phyloP scores from a whole-genome alignment of 1,140 invertebrate genomes.

The Drosophila quadrilineata region DNA sequence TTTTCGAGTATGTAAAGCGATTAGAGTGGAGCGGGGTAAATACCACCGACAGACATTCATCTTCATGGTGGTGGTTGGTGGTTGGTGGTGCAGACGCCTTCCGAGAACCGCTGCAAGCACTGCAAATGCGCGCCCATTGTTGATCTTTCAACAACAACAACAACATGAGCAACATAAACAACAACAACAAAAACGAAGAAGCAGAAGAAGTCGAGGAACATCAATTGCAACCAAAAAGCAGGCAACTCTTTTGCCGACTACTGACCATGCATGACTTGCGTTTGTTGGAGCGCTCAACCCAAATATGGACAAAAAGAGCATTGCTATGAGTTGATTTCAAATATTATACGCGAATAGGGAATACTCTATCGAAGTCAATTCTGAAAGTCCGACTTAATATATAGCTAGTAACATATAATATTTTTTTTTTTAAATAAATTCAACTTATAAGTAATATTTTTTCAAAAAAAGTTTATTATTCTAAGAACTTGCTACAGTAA shows the following conservation, averaged over 20 bases:
- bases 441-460: too few relatives aligned
- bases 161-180: neutral
- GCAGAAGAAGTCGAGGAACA: too few relatives aligned
- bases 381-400: too few relatives aligned
- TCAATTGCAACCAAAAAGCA: conserved; percentile 13
- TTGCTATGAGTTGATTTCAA: conserved; percentile 9
- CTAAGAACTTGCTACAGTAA: too few relatives aligned
- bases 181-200: neutral
- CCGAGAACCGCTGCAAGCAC: conserved; percentile 43
- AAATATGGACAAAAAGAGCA: conserved; percentile 47
- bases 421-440: too few relatives aligned
- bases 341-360: neutral
- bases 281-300: conserved; percentile 68
- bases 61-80: conserved; percentile 30
- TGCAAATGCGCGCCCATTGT: conserved; percentile 37
- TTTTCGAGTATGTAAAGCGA: conserved; percentile 23
- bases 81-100: conserved; percentile 7
- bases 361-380: conserved; percentile 1
- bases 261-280: conserved; percentile 63
- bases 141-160: conserved; percentile 21
- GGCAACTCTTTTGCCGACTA: conserved; percentile 39
- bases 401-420: too few relatives aligned
- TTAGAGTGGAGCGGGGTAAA: too few relatives aligned
- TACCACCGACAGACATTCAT: conserved; percentile 47
- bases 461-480: too few relatives aligned